Base-by-base conservation (phyloP, 2,888 invertebrate genomes). In the Conchocele bisecta region DNA sequence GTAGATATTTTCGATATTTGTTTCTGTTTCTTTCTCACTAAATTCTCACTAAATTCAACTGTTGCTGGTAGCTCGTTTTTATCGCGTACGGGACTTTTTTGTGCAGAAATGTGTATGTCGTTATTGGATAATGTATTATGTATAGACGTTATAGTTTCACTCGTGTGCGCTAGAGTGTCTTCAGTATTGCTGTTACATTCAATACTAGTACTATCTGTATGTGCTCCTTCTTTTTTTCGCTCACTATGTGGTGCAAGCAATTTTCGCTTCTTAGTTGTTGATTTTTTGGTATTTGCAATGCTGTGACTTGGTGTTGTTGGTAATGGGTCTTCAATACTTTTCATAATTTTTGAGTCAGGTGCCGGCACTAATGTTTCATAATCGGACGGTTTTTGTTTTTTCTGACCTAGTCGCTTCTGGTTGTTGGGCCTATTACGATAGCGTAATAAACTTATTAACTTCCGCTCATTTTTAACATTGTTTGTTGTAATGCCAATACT, bases 401-500 rank as follows among this genome's bases (percentile, higher is more conserved):
- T 51, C 51, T 51, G 51, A 17, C 51, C 51, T 3, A 51, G 17
- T 51, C 22, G 31, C n/a, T 51, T 51, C 33, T 51, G 51, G 2
- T 31, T 33, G 9, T 22, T 29, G 5, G 51, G 51, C 22, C 51
- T 51, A n/a, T 35, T 51, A 9, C 35, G 31, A 17, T 51, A 51
- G 11, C 51, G 17, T 22, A 51, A 33, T n/a, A 51, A 51, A 51
- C 31, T 2, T n/a, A 33, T 13, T 20, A 68, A 57, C 15, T 68
- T 68, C 28, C 24, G 37, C 2, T 50, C 35, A 4, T 56, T 28
- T 33, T 56, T 68, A 17, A 35, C 46, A 13, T 26, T 7, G 1
- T 48, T 29, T 15, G 51, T 53, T 44, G 42, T 33, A 24, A 64
- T 24, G 0, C 69, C 58, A 15, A 64, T 39, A 42, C 35, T 53